phyloP scores from a whole-genome alignment of 2,113 vertebrate genomes.

The Labeo catla region DNA sequence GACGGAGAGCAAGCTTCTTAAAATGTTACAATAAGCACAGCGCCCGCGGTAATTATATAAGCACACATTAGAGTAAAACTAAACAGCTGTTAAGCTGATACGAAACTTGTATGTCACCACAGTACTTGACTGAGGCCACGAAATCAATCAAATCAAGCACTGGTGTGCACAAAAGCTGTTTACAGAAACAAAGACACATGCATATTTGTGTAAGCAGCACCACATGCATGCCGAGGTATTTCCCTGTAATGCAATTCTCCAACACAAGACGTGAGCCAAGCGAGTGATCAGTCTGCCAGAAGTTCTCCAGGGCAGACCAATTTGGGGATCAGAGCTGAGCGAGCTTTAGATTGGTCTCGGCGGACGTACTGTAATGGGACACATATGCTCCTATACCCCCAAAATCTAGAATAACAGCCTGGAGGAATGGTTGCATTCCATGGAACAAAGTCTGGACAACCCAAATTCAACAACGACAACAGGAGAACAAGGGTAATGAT shows the following conservation, averaged over 20 bases:
- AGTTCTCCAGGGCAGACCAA: constrained; percentile 64
- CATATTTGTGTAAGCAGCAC: constrained; percentile 33
- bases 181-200: constrained; percentile 38
- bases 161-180: constrained; percentile 18
- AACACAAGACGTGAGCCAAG: constrained; percentile 29
- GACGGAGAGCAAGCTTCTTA: not conserved
- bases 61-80: constrained; percentile 27
- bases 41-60: not conserved
- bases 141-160: constrained; percentile 40
- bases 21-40: constrained; percentile 11
- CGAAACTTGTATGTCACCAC: constrained; percentile 10
- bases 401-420: constrained; percentile 69
- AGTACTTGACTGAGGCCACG: constrained; percentile 21
- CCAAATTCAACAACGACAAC: constrained; percentile 2
- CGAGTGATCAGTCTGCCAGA: constrained; percentile 56
- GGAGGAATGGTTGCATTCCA: constrained; percentile 60
- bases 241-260: constrained; percentile 37
- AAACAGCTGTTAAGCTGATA: constrained; percentile 15
- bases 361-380: constrained; percentile 71
- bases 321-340: constrained; percentile 63
- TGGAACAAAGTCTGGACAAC: constrained; percentile 16
- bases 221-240: constrained; percentile 37
- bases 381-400: constrained; percentile 61
- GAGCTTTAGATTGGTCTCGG: constrained; percentile 69
- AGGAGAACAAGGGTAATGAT: constrained; percentile 1